Evolutionary conservation across 2,888 invertebrate species (phyloP).

Genomic region (Pammene aurita): DNA sequence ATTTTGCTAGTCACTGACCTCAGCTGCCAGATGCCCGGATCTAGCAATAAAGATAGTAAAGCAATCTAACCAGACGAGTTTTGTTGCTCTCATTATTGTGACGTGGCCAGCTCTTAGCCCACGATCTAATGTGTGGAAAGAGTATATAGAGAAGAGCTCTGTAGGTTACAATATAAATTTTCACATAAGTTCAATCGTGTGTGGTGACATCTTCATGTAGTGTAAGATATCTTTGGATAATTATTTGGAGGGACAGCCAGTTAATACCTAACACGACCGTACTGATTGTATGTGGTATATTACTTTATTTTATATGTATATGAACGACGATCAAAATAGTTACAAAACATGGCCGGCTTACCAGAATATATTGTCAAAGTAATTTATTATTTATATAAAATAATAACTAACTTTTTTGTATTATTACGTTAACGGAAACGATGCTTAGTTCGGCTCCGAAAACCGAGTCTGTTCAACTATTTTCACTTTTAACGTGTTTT

Average conservation of each 20-base stretch:
- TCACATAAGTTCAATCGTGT: not conserved
- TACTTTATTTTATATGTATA: conserved; percentile 53
- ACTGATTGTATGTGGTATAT: conserved; percentile 43
- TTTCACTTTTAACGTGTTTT: not conserved
- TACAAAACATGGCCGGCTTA: conserved; percentile 47
- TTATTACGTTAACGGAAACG: not conserved
- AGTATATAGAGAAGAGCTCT: too few species aligned
- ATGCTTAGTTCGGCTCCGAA: not conserved
- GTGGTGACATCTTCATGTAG: not conserved
- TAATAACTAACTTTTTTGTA: not conserved
- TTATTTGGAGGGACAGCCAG: not conserved
- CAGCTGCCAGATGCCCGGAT: too few species aligned
- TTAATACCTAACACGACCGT: conserved; percentile 8
- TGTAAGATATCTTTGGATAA: not conserved
- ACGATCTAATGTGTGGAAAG: too few species aligned
- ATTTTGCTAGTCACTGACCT: too few species aligned
- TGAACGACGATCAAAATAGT: conserved; percentile 55
- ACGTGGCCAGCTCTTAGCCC: too few species aligned
- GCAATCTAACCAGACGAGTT: too few species aligned
- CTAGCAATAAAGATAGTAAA: too few species aligned
- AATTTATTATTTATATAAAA: not conserved
- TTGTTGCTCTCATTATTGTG: too few species aligned
- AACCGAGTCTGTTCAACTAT: not conserved
- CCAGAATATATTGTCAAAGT: conserved; percentile 35
- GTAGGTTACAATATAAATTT: too few species aligned